Evolutionary conservation across 2,797 vertebrate species (phyloP), one percentile per base, ranked within the genome.

Genomic region (Karalla daura): DNA sequence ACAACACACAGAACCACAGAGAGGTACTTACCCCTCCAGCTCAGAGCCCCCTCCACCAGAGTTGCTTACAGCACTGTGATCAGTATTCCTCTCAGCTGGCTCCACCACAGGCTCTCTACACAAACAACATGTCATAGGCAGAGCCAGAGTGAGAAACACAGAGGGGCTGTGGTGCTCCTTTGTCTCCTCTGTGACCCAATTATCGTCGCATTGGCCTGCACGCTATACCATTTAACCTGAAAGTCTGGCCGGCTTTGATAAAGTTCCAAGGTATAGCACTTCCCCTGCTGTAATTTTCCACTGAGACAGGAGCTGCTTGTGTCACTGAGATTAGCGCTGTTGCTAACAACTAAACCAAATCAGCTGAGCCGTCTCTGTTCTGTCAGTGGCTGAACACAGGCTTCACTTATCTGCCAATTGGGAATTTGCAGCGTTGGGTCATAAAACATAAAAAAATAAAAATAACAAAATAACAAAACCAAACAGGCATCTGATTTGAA

Each of bases 281-380:
- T 86, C 80, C n/a, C 64, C 15, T 71, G 54, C 69, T 70, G 90
- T 91, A 88, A 61, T 91, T 92, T 90, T 91, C 89, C 87, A 90
- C 88, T 88, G 66, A 82, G 78, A 79, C 71, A 74, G 59, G 74
- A 73, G 76, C 53, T 50, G 79, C 66, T 67, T 59, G 70, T 70
- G 64, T 84, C 77, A 74, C 27, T 78, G 59, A 81, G 80, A 89
- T 88, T 89, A 87, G 76, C 70, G 44, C 71, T 78, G 74, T 85
- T 82, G 75, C 80, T 85, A 84, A 78, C 81, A 82, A 89, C 82
- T 88, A 90, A 92, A 90, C 84, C 85, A 67, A 86, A 85, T 86
- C 88, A 91, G 83, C 86, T 89, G 84, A 91, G 84, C 81, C 18
- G 35, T 35, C 60, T 63, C 70, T 73, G 62, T 79, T 76, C 37